phyloP scores from a whole-genome alignment of 2,888 invertebrate species.

The Drosophila koepferae region DNA sequence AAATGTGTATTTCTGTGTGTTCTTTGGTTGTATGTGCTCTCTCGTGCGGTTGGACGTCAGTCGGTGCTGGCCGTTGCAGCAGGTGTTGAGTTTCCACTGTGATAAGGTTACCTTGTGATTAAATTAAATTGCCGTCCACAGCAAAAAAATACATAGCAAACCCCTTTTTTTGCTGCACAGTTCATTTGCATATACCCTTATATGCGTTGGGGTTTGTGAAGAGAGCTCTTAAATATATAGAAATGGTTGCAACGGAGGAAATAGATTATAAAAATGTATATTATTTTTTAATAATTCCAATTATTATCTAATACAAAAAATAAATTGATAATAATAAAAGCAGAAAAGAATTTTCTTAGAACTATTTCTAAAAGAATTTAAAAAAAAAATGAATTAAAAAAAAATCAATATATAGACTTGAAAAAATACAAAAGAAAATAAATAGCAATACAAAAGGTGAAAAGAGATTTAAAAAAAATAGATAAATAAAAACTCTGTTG shows the following conservation, averaged over 20 bases:
- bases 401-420: no score
- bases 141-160: conserved; percentile 22
- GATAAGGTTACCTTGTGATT: conserved; percentile 75
- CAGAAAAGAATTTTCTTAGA: no score
- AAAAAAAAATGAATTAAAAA: no score
- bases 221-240: no score
- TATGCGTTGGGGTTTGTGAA: neutral
- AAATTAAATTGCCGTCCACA: conserved; percentile 72
- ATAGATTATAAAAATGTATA: neutral
- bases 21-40: neutral
- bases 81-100: conserved; percentile 65
- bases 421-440: no score
- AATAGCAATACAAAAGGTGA: no score
- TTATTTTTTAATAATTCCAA: neutral
- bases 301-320: neutral
- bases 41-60: conserved; percentile 5
- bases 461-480: no score
- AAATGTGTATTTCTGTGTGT: conserved; percentile 14
- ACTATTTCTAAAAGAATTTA: no score
- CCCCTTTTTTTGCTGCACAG: neutral
- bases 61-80: conserved; percentile 29
- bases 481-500: no score
- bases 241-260: neutral
- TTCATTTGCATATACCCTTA: neutral
- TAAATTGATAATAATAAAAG: no score